A percentile compares a stretch with the other conserved stretches of the same genome.
phyloP scores from a whole-genome alignment of 35 echinoderm and acorn worm genomes.

The Patiria miniata region DNA sequence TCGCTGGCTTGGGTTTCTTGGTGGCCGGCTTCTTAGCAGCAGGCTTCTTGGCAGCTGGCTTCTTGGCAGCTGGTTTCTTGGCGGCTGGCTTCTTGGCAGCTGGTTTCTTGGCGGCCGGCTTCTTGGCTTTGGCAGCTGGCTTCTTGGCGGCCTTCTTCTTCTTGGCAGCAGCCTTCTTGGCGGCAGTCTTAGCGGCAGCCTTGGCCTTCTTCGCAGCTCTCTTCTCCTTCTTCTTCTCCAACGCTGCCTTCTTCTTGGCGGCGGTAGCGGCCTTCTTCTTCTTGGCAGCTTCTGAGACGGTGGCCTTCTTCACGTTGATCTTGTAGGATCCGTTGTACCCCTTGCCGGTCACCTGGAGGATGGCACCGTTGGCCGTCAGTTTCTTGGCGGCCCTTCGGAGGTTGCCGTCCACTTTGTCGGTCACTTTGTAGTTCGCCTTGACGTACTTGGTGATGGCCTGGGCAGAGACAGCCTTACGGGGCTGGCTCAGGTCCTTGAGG shows the following conservation, averaged over 20 bases:
- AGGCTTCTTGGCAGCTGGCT: too few relatives aligned
- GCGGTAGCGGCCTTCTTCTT: background rate
- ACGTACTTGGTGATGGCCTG: constrained; percentile 80
- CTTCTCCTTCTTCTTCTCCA: constrained; percentile 42
- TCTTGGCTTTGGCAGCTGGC: constrained; percentile 40
- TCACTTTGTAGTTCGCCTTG: constrained; percentile 51
- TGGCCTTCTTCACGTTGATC: background rate
- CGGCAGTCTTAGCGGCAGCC: background rate
- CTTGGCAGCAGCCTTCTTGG: constrained; percentile 13
- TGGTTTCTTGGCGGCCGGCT: constrained; percentile 30
- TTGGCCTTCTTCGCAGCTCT: constrained; percentile 31
- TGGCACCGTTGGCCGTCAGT: constrained; percentile 17
- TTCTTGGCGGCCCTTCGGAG: constrained; percentile 9
- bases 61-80: constrained; percentile 5
- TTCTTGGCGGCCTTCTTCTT: constrained; percentile 25
- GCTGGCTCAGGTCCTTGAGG: constrained; percentile 34
- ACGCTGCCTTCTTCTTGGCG: constrained; percentile 24
- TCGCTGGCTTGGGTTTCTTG: constrained; percentile 25
- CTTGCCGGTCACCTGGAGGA: constrained; percentile 60
- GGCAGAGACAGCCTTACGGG: constrained; percentile 41
- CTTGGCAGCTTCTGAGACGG: constrained; percentile 18
- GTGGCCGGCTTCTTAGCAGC: too few relatives aligned
- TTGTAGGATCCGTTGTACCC: constrained; percentile 64
- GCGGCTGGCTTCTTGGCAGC: constrained; percentile 24
- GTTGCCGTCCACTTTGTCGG: background rate